These are phyloP conservation scores for Ailuropoda melanoleuca DNA, from an alignment of 2,113 vertebrate genomes.

Conservation along the genomic window DNA sequence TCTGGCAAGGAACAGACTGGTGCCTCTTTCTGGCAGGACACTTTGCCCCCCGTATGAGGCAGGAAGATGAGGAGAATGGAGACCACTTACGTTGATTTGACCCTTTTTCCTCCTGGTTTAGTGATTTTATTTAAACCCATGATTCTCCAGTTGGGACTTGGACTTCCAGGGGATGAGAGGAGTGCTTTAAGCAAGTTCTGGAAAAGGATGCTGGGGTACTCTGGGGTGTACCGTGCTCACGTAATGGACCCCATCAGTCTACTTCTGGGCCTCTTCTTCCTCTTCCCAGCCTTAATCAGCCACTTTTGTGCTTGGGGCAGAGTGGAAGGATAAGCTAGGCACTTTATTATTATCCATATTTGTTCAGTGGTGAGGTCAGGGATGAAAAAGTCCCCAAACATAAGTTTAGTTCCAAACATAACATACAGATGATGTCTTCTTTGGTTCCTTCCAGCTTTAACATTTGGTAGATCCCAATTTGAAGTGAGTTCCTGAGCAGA, in stretches of 20 bases:
- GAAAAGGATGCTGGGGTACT: not conserved
- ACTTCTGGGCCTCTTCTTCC: not conserved
- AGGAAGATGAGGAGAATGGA: not conserved
- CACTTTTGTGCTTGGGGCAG: not conserved
- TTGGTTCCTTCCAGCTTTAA: not conserved
- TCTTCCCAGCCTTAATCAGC: not conserved
- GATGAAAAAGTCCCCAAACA: not conserved
- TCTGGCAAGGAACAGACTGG: not conserved
- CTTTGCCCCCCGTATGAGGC: not conserved
- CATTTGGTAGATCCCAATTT: not conserved
- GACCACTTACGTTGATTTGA: not conserved
- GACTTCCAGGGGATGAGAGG: not conserved
- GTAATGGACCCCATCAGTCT: not conserved
- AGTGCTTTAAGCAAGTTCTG: not conserved
- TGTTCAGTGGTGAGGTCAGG: not conserved
- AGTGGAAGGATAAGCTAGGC: not conserved
- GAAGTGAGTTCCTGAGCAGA: not conserved
- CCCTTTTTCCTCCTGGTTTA: not conserved
- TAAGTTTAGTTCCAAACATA: not conserved
- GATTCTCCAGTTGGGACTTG: not conserved
- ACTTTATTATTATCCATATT: not conserved
- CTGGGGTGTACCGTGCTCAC: accelerated
- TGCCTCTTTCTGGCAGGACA: not conserved
- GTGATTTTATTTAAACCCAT: not conserved
- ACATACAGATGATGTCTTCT: not conserved